phyloP scores from a whole-genome alignment of 2,113 vertebrate genomes.

The Cyprinodon brontotheroides region DNA sequence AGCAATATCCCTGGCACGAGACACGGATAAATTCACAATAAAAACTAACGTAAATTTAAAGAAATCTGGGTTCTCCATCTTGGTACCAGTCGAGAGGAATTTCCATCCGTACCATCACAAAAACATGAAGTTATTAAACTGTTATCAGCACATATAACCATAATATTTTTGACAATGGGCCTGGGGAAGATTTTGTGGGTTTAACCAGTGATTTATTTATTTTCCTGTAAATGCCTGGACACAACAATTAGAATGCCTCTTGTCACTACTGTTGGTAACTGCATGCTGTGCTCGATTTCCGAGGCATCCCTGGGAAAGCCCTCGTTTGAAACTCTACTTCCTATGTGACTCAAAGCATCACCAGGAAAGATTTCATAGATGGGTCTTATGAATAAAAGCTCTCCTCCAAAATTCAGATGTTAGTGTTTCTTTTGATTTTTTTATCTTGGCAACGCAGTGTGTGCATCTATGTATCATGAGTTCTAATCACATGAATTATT shows the following conservation, averaged over 20 bases:
- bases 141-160: background rate
- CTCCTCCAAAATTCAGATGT: background rate
- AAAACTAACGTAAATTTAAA: constrained; percentile 6
- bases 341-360: background rate
- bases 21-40: background rate
- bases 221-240: background rate
- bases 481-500: background rate
- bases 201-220: constrained; percentile 18
- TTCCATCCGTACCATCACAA: background rate
- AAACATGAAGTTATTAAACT: background rate
- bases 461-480: background rate
- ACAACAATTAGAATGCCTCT: background rate
- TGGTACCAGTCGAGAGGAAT: constrained; percentile 17
- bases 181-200: constrained; percentile 3
- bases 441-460: too few relatives aligned
- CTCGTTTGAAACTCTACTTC: background rate
- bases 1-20: background rate
- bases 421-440: background rate
- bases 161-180: background rate
- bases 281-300: background rate
- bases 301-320: background rate
- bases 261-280: background rate
- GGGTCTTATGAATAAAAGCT: background rate
- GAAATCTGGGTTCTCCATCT: background rate
- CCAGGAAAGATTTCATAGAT: background rate